phyloP scores from a whole-genome alignment of 2,888 invertebrate genomes.

The Leucophenga montana region DNA sequence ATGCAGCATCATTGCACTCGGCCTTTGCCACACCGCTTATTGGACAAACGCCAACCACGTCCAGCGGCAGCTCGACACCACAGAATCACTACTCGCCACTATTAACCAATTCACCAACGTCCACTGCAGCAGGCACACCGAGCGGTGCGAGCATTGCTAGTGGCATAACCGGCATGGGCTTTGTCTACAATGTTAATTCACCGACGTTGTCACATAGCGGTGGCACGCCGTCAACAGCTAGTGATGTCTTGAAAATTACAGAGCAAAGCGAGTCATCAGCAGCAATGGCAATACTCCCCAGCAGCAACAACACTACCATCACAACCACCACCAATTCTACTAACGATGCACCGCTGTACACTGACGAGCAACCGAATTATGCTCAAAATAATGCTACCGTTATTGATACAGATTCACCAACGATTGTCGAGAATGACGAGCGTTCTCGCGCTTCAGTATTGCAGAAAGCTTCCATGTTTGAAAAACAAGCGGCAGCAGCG shows the following conservation, averaged over 20 bases:
- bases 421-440: conserved; percentile 66
- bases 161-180: conserved; percentile 57
- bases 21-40: conserved; percentile 65
- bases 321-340: conserved; percentile 13
- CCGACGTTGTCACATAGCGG: conserved; percentile 62
- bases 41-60: conserved; percentile 65
- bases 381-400: conserved; percentile 42
- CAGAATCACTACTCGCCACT: conserved; percentile 73
- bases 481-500: conserved; percentile 70
- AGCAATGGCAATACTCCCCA: not conserved
- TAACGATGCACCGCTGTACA: not conserved
- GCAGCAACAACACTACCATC: conserved; percentile 6
- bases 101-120: conserved; percentile 71
- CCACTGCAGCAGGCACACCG: conserved; percentile 68
- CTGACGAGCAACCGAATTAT: conserved; percentile 24
- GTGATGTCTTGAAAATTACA: conserved; percentile 70
- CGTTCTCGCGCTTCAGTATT: conserved; percentile 72
- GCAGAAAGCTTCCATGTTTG: conserved; percentile 73
- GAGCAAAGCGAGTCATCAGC: conserved; percentile 53
- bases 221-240: conserved; percentile 49
- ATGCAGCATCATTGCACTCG: conserved; percentile 71
- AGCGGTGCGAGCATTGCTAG: conserved; percentile 65
- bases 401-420: conserved; percentile 46
- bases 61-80: conserved; percentile 72
- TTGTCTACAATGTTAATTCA: conserved; percentile 66